phyloP scores from a whole-genome alignment of 2,888 invertebrate species.

The Eumerus sabulonum region DNA sequence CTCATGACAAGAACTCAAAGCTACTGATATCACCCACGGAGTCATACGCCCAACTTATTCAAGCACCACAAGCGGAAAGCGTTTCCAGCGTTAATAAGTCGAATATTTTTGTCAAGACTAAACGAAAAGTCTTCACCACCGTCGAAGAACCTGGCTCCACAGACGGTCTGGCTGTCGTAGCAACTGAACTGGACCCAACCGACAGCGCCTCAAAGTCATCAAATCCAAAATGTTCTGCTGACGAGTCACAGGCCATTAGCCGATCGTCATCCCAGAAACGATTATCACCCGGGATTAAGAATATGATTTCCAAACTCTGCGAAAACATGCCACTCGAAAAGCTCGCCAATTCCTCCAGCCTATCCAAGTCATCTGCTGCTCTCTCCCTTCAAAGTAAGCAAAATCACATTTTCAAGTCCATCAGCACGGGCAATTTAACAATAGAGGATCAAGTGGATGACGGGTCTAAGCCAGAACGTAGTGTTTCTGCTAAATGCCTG shows the following conservation, averaged over 20 bases:
- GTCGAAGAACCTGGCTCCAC: conserved; percentile 79
- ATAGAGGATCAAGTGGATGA: background rate
- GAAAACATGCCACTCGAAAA: conserved; percentile 75
- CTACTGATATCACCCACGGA: conserved; percentile 71
- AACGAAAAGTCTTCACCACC: conserved; percentile 88
- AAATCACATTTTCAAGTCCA: conserved; percentile 83
- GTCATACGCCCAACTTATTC: conserved; percentile 69
- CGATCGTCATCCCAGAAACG: conserved; percentile 80
- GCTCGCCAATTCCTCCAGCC: conserved; percentile 76
- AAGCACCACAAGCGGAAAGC: conserved; percentile 45
- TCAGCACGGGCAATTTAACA: conserved; percentile 79
- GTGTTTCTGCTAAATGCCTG: conserved; percentile 49
- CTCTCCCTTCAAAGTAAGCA: background rate
- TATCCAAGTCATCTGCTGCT: background rate
- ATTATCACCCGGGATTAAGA: conserved; percentile 83
- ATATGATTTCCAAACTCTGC: conserved; percentile 85
- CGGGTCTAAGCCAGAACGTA: conserved; percentile 2
- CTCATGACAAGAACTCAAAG: conserved; percentile 46
- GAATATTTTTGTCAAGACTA: conserved; percentile 89
- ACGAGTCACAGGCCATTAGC: background rate
- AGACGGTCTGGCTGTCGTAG: conserved; percentile 74
- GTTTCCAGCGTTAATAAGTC: conserved; percentile 72
- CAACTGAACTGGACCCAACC: conserved; percentile 71
- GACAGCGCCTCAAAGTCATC: conserved; percentile 3
- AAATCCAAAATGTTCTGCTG: background rate